Evolutionary conservation across 2,888 invertebrate genomes (phyloP), one percentile per base, ranked within the genome.

Genomic region (Drymonia ruficornis): DNA sequence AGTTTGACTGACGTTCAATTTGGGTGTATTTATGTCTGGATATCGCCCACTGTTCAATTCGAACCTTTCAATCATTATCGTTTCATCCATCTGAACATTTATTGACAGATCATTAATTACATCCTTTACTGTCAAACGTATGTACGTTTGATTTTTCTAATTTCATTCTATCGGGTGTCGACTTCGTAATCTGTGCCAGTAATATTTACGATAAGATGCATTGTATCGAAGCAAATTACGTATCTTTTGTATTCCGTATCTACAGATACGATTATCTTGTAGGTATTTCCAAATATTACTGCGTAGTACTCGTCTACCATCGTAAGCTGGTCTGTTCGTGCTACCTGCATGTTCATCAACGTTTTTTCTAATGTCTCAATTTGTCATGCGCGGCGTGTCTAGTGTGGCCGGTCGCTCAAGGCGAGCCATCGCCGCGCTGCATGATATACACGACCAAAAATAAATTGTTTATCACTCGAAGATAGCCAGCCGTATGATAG

Each of bases 1-100:
- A 61, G 55, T 75, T 77, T 80, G 82, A 83, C 61, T 81, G 83
- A 80, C 84, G 72, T 72, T 59, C 71, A 65, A 70, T 78, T 78
- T 73, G 67, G 72, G 64, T 71, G 57, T 76, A 74, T 76, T 70
- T 56, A 51, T 56, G 66, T 65, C 54, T 59, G 59, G 70, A 69
- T 69, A 76, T 72, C 78, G 77, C 74, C 76, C 75, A 76, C 81
- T 72, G 70, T 70, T 63, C 59, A 64, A 58, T 64, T 65, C 66
- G 61, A 72, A 51, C 56, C 31, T 64, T 60, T 82, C 71, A 73
- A 75, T 61, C 46, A 49, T 56, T 58, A 63, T 70, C 71, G 62
- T 50, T 59, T 61, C 52, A 70, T 68, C 48, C 56, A 68, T 70
- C 56, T 56, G 45, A 58, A 66, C 56, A 53, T 68, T 55, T 48